Evolutionary conservation across 2,113 vertebrate species (phyloP), one percentile per base, ranked within the genome.

Genomic region (Phocoena sinus): DNA sequence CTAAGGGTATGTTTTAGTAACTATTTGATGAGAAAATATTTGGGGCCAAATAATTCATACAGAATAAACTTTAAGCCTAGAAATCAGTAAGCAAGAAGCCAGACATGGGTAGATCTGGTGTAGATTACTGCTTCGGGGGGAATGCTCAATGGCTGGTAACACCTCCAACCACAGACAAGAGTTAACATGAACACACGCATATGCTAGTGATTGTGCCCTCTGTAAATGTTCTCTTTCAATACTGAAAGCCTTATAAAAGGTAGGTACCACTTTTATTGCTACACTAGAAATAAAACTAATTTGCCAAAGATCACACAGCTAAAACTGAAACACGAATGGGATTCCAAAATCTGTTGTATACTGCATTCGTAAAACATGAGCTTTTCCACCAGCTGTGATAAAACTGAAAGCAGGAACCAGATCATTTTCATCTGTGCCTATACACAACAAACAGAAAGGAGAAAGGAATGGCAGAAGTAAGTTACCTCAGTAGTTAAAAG

Each of bases 21-120:
- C 60, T 85, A 76, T 8, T 23, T 71, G 17, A 94, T 80, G 25
- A 95, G 93, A 95, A 86, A 91, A 65, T 83, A 91, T 84, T 63
- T 68, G 41, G 68, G 70, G 33, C 41, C 81, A 84, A 90, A 53
- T 81, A 89, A 92, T 67, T 33, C 70, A 94, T 25, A 87, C 13
- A 87, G 28, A 92, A 67, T 91, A 93, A 96, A 96, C 36, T 31
- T 95, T 50, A 82, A 38, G 33, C 47, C 76, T 91, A 93, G 26
- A 88, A 88, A 73, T 68, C 33, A 79, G 6, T 41, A 20, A 53
- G 38, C 89, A 41, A 70, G 63, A 92, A 76, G 74, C 4, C 17
- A 87, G 50, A 31, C 6, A 25, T 8, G 9, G 93, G 36, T 14
- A 56, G 41, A 86, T 58, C 21, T 53, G 18, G 50, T 5, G 58